A percentile compares a stretch with the other conserved stretches of the same genome.
phyloP scores from a whole-genome alignment of 2,888 invertebrate species.

The Corbicula japonica region DNA sequence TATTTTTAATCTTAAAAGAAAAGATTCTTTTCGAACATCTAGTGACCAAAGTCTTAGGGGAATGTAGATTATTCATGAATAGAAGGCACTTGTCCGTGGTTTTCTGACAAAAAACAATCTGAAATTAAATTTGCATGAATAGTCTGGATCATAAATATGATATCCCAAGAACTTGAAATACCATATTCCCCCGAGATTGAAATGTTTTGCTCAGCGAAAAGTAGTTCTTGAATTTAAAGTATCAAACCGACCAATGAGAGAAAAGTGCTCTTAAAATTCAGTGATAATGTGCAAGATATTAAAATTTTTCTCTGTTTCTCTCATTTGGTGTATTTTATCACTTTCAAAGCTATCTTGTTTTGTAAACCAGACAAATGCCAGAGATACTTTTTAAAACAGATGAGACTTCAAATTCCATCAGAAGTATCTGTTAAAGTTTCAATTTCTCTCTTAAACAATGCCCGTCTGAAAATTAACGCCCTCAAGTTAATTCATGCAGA shows the following conservation, averaged over 20 bases:
- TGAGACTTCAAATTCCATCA: no score
- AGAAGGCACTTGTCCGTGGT: constrained; percentile 15
- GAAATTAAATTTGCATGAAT: constrained; percentile 43
- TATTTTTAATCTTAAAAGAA: no score
- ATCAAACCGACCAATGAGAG: constrained; percentile 35
- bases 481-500: no score
- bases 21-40: no score
- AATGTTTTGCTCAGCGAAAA: constrained; percentile 19
- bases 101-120: constrained; percentile 19
- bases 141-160: constrained; percentile 37
- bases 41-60: no score
- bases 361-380: background rate
- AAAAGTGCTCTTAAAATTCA: constrained; percentile 24
- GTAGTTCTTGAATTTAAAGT: constrained; percentile 32
- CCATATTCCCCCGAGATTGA: constrained; percentile 41
- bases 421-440: no score
- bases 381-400: no score
- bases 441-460: no score
- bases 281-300: constrained; percentile 44
- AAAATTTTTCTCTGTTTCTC: constrained; percentile 29
- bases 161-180: constrained; percentile 42
- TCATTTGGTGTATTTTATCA: constrained; percentile 8
- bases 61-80: constrained; percentile 20
- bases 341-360: constrained; percentile 18
- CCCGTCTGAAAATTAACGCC: no score